These are phyloP conservation scores for Gobiocypris rarus DNA, from an alignment of 2,113 vertebrate genomes.

Conservation along the genomic window DNA sequence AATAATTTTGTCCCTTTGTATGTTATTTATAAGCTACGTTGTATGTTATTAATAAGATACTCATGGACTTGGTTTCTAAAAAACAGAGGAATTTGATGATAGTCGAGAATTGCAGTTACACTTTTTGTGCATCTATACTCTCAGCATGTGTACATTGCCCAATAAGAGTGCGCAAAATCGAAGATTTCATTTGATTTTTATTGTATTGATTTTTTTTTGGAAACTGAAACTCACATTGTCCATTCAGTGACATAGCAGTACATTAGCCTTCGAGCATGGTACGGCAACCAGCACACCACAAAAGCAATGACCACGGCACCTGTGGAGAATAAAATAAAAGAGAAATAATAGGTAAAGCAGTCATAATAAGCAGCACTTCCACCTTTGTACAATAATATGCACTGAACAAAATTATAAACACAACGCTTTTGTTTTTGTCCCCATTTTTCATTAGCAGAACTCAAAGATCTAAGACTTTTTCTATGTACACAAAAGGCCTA, in stretches of 20 bases:
- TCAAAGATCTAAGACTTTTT: no score
- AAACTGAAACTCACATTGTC: slow-evolving; percentile 85
- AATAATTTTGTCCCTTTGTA: not conserved
- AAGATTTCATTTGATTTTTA: not conserved
- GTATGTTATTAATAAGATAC: not conserved
- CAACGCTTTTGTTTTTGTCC: no score
- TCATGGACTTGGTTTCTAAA: not conserved
- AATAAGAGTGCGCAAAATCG: not conserved
- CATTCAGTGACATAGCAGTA: slow-evolving; percentile 91
- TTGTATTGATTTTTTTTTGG: not conserved
- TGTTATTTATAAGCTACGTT: not conserved
- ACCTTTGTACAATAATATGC: not conserved
- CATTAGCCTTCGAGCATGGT: slow-evolving; percentile 93
- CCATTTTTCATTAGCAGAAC: no score
- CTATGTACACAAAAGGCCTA: no score
- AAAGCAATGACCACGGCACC: slow-evolving; percentile 95
- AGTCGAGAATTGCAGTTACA: not conserved
- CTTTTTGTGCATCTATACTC: not conserved
- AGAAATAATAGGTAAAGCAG: not conserved
- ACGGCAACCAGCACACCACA: slow-evolving; percentile 96
- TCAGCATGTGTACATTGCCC: not conserved
- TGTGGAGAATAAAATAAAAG: slow-evolving; percentile 57
- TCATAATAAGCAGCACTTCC: not conserved
- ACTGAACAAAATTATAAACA: no score
- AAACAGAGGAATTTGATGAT: not conserved